A percentile compares a stretch with the other conserved stretches of the same genome.
phyloP scores from a whole-genome alignment of 1,140 invertebrate genomes.

The Maniola jurtina region DNA sequence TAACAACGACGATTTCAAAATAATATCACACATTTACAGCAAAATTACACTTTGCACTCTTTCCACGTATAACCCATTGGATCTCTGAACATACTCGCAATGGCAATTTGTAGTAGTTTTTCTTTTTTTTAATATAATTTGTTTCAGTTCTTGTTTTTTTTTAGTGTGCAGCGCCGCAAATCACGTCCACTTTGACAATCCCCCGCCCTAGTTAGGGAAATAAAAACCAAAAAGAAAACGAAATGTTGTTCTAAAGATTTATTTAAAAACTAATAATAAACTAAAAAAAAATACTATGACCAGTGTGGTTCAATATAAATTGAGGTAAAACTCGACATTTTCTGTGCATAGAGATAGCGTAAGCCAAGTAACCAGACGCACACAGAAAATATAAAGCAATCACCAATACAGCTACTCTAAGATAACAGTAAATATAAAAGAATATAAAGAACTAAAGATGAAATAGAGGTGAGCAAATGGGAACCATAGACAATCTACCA shows the following conservation, averaged over 20 bases:
- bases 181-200: constrained; percentile 73
- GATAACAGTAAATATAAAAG: constrained; percentile 27
- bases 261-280: constrained; percentile 68
- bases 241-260: constrained; percentile 49
- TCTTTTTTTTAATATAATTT: constrained; percentile 43
- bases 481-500: constrained; percentile 58
- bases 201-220: constrained; percentile 61
- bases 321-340: constrained; percentile 40
- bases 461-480: constrained; percentile 49
- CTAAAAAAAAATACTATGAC: constrained; percentile 47
- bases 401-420: constrained; percentile 27
- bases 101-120: constrained; percentile 43
- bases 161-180: constrained; percentile 68
- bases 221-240: constrained; percentile 54
- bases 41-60: constrained; percentile 69
- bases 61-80: constrained; percentile 45
- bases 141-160: constrained; percentile 53
- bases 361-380: constrained; percentile 21
- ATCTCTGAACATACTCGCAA: constrained; percentile 51
- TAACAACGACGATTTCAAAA: constrained; percentile 72
- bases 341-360: constrained; percentile 33
- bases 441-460: constrained; percentile 42
- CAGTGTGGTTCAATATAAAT: constrained; percentile 38
- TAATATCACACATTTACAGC: constrained; percentile 76
- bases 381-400: constrained; percentile 35